Evolutionary conservation across 2,113 vertebrate genomes (phyloP).

Genomic region (Plectropomus leopardus): DNA sequence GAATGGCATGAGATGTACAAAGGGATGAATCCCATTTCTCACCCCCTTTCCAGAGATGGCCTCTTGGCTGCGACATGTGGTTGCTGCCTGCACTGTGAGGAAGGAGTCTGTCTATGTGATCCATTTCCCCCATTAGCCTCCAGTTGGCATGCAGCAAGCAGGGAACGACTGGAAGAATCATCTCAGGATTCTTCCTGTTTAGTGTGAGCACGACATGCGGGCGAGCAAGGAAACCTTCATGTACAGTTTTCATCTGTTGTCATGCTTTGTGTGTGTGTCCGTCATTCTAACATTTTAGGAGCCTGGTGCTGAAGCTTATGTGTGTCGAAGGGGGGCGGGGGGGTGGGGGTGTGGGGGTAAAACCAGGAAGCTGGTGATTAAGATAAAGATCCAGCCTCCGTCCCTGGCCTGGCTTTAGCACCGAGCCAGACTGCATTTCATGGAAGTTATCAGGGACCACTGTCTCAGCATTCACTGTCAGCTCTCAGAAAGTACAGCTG

Average conservation of each 20-base stretch:
- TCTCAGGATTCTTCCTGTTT: constrained; percentile 54
- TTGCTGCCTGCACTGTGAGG: constrained; percentile 28
- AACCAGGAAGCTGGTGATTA: constrained; percentile 67
- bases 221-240: constrained; percentile 30
- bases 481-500: constrained; percentile 24
- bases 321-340: constrained; percentile 3
- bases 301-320: neutral
- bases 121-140: constrained; percentile 59
- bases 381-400: constrained; percentile 61
- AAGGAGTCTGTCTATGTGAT: constrained; percentile 48
- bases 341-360: too few relatives aligned
- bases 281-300: constrained; percentile 21
- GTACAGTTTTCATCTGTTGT: constrained; percentile 44
- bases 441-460: constrained; percentile 31
- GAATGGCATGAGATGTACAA: constrained; percentile 37
- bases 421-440: constrained; percentile 38
- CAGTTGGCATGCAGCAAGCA: constrained; percentile 54
- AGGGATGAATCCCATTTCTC: constrained; percentile 33
- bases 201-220: constrained; percentile 19
- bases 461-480: constrained; percentile 40
- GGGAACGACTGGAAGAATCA: constrained; percentile 63
- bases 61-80: constrained; percentile 36
- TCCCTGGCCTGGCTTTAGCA: constrained; percentile 36
- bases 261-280: neutral
- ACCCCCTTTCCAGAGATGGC: constrained; percentile 28